Evolutionary conservation across 1,140 invertebrate genomes (phyloP).

Genomic region (Drosophila varians): DNA sequence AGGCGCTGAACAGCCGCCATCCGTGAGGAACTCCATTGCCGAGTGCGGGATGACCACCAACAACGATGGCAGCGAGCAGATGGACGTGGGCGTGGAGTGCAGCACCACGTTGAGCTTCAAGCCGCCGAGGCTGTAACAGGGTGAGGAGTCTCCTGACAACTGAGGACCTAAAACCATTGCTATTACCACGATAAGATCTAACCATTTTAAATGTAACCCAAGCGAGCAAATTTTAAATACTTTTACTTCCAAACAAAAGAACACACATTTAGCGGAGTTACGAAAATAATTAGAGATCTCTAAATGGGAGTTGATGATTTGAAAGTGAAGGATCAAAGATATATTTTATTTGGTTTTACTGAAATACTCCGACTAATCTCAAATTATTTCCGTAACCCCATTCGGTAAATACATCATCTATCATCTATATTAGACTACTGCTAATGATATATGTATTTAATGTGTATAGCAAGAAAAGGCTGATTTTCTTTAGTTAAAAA

Average conservation of each 20-base stretch:
- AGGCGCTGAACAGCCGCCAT: constrained; percentile 66
- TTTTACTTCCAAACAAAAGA: neutral
- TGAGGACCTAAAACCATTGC: constrained; percentile 32
- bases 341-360: no score
- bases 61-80: constrained; percentile 31
- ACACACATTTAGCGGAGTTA: neutral
- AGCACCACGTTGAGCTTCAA: constrained; percentile 69
- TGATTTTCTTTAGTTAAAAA: constrained; percentile 78
- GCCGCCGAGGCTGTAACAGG: constrained; percentile 73
- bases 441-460: constrained; percentile 60
- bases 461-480: constrained; percentile 80
- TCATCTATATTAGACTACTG: constrained; percentile 32
- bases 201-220: constrained; percentile 22
- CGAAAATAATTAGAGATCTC: neutral
- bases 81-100: constrained; percentile 64
- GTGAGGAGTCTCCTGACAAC: constrained; percentile 14
- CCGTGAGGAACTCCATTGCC: constrained; percentile 74
- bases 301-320: no score
- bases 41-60: constrained; percentile 53
- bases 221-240: neutral
- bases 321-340: no score
- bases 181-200: constrained; percentile 27
- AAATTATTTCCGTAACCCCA: neutral
- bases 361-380: no score
- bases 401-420: constrained; percentile 21